Evolutionary conservation across 2,888 invertebrate genomes (phyloP), one percentile per base, ranked within the genome.

Genomic region (Tenodera sinensis): DNA sequence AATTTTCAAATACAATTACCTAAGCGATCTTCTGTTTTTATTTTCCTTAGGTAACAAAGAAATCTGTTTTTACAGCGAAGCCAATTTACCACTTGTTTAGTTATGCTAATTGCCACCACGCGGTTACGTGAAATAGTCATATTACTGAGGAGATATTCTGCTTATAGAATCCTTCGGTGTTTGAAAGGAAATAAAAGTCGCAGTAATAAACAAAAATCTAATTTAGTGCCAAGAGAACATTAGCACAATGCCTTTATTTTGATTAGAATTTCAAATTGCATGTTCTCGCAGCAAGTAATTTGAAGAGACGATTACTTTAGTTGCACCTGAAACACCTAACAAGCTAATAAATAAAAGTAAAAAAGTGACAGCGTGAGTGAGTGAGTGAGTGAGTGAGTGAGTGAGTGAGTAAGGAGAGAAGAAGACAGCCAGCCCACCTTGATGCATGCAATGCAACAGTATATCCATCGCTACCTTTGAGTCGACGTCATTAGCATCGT

Each of bases 291-390:
- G 28, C 42, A 83, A 83, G 87, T 83, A 83, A 87, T 87, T 87
- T 87, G 34, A 83, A 25, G 14, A 87, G 82, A 83, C 87, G 81
- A 87, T 87, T 82, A 42, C 82, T 27, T 14, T 42, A 27, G 83
- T 83, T 34, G 34, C 83, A 87, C 87, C 87, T 87, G 28, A 86
- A 85, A 81, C 86, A 86, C 86, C 71, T 86, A 86, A 86, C 81
- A 86, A 86, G 86, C 6, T 86, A 81, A 81, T 86, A 86, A 86
- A 71, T 20, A 28, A 86, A 71, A 71, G 28, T 25, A 47, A 47
- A 85, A 42, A 85, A 15, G 47, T 12, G 85, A 85, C 28, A 30
- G n/a, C 54, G 20, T 71, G 54, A 20, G 54, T 8, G 3, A 71
- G 20, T 20, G 81, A 30, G 3, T 0, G 27, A 85, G 42, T 30